Percentiles rank a stretch among this genome's conserved stretches.
Evolutionary conservation across 2,888 invertebrate genomes (phyloP).

Genomic region (Caenorhabditis wallacei): DNA sequence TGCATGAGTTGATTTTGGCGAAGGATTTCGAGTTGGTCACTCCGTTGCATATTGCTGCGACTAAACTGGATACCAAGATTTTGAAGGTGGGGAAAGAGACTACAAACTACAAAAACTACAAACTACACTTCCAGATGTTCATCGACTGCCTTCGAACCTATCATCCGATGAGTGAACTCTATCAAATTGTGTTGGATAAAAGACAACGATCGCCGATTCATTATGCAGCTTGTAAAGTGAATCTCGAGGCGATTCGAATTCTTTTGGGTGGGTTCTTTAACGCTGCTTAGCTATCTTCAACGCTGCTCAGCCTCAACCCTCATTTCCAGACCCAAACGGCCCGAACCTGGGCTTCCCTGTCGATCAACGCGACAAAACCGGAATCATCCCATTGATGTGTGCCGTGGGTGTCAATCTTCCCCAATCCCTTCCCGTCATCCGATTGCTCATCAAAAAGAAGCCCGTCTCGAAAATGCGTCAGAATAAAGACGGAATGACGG

Average conservation of each 20-base stretch:
- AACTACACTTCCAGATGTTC: constrained; percentile 66
- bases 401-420: constrained; percentile 74
- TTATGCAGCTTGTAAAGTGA: constrained; percentile 76
- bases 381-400: constrained; percentile 80
- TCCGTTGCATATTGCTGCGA: constrained; percentile 79
- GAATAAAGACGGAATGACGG: constrained; percentile 71
- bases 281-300: neutral
- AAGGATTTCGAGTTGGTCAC: constrained; percentile 77
- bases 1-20: constrained; percentile 50
- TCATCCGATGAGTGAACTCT: constrained; percentile 33
- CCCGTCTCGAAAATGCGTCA: constrained; percentile 55
- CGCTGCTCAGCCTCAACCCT: too few species aligned
- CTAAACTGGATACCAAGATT: constrained; percentile 71
- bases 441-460: constrained; percentile 68
- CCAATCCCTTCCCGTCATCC: constrained; percentile 74
- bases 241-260: constrained; percentile 61
- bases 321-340: constrained; percentile 23
- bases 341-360: constrained; percentile 70
- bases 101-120: neutral
- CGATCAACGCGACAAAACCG: constrained; percentile 77
- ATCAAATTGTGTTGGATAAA: constrained; percentile 65
- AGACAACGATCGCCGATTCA: constrained; percentile 77
- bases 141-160: neutral
- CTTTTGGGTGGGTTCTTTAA: constrained; percentile 53
- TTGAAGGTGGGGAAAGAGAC: constrained; percentile 67